Percentiles rank a stretch among this genome's conserved stretches.
Evolutionary conservation across 2,113 vertebrate genomes (phyloP).

Genomic region (Trogon melanurus): DNA sequence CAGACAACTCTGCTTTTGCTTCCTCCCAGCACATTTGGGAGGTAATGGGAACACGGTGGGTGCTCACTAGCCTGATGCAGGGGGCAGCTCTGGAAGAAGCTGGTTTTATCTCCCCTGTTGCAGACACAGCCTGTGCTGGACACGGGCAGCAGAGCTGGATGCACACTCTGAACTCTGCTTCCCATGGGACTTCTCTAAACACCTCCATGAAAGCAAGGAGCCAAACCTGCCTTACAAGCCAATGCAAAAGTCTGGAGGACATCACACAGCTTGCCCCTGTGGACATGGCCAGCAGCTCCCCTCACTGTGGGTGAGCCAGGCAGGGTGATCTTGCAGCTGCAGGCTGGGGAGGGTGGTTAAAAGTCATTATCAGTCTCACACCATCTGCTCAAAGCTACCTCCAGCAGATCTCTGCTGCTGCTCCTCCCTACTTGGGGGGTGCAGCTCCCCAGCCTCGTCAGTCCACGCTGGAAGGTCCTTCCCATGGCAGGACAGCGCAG

Average conservation of each 20-base stretch:
- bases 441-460: neutral
- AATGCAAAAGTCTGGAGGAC: neutral
- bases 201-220: neutral
- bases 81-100: neutral
- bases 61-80: fast-evolving
- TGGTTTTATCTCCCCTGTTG: neutral
- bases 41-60: fast-evolving
- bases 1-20: neutral
- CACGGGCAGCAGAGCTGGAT: neutral
- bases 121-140: neutral
- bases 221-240: neutral
- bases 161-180: neutral
- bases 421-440: neutral
- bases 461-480: neutral
- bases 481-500: fast-evolving
- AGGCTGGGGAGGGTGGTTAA: neutral
- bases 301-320: fast-evolving
- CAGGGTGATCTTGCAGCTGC: neutral
- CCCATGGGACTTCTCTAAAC: neutral
- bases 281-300: neutral
- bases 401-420: neutral
- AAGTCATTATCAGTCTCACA: neutral
- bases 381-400: neutral
- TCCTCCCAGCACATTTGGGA: fast-evolving
- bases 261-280: neutral